phyloP scores from a whole-genome alignment of 2,797 vertebrate genomes.

The Cuniculus paca region DNA sequence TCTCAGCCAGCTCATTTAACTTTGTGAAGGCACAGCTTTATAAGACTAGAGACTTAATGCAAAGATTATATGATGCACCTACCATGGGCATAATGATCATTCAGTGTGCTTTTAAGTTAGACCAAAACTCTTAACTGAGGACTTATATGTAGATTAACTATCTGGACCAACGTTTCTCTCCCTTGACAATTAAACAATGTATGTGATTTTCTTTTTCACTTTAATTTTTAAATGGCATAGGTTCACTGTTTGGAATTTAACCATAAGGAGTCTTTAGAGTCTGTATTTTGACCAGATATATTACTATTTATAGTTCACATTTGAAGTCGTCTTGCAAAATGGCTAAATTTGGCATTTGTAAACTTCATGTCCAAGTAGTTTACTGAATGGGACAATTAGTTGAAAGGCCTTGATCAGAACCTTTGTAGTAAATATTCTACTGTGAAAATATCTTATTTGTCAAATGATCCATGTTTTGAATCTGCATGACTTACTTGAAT shows the following conservation, averaged over 20 bases:
- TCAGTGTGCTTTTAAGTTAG: not conserved
- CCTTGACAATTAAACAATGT: not conserved
- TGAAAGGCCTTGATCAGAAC: not conserved
- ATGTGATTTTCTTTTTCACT: slow-evolving; percentile 7
- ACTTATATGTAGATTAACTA: not conserved
- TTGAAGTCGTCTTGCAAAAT: not conserved
- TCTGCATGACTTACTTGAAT: not conserved
- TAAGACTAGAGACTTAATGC: not conserved
- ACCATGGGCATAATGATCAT: not conserved
- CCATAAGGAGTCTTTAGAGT: not conserved
- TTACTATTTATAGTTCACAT: not conserved
- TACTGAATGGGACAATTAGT: not conserved
- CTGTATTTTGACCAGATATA: not conserved
- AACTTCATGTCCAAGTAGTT: not conserved
- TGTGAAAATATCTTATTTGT: not conserved
- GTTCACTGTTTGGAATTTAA: slow-evolving; percentile 27
- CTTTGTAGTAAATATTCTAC: not conserved
- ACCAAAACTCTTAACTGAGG: not conserved
- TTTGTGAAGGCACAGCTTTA: not conserved
- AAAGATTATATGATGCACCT: not conserved
- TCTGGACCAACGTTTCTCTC: not conserved
- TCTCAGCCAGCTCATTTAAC: not conserved
- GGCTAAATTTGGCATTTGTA: slow-evolving; percentile 14
- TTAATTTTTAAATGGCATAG: not conserved
- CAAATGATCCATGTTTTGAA: not conserved